Evolutionary conservation across 2,888 invertebrate species (phyloP).

Genomic region (Lasioglossum calceatum): DNA sequence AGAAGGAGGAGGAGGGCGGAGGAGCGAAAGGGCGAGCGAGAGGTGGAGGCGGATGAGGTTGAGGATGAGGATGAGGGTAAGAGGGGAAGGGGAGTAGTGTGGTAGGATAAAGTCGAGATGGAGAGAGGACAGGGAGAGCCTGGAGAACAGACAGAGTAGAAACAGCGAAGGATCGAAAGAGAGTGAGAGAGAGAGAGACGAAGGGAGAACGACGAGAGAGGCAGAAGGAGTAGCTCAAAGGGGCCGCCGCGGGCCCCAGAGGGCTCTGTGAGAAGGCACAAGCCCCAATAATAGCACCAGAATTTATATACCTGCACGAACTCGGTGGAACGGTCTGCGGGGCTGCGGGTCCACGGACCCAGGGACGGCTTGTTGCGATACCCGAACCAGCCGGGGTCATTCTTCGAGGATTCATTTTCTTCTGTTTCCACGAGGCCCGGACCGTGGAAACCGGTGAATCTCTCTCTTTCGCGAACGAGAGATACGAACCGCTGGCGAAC

Average conservation of each 20-base stretch:
- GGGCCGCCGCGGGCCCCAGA: slow-evolving; percentile 77
- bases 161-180: slow-evolving; percentile 48
- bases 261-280: slow-evolving; percentile 81
- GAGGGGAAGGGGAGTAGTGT: slow-evolving; percentile 4
- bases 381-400: slow-evolving; percentile 40
- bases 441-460: slow-evolving; percentile 1
- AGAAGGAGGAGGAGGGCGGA: slow-evolving; percentile 52
- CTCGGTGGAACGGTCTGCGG: slow-evolving; percentile 78
- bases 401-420: slow-evolving; percentile 42
- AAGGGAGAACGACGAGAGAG: slow-evolving; percentile 68
- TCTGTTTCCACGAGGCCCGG: neutral
- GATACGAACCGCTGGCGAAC: neutral
- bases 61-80: slow-evolving; percentile 4
- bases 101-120: slow-evolving; percentile 51
- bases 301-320: slow-evolving; percentile 84
- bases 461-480: neutral
- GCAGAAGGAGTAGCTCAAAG: slow-evolving; percentile 78
- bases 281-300: slow-evolving; percentile 84
- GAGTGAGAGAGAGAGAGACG: slow-evolving; percentile 55
- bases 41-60: slow-evolving; percentile 3
- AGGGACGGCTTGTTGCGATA: slow-evolving; percentile 70
- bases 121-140: slow-evolving; percentile 32
- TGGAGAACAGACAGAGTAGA: slow-evolving; percentile 31
- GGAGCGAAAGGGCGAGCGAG: slow-evolving; percentile 38
- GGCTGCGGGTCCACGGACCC: slow-evolving; percentile 67